These are phyloP conservation scores for Marasmarcha lunaedactyla DNA, from an alignment of 2,888 invertebrate species.

Conservation along the genomic window DNA sequence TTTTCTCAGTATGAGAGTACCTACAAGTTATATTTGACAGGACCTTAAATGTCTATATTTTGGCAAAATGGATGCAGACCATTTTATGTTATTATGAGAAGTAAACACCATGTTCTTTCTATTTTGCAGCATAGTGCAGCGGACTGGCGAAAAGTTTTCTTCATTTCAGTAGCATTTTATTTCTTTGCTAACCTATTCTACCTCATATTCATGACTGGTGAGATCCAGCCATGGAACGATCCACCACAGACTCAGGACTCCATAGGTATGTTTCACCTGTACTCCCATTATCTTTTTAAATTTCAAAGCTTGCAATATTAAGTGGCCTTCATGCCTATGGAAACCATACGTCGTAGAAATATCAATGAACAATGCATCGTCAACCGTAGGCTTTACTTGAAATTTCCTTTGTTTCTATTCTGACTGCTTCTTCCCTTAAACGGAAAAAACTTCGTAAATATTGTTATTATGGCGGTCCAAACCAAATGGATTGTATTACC, in stretches of 20 bases:
- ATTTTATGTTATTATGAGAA: neutral
- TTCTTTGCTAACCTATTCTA: conserved; percentile 72
- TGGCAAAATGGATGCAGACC: neutral
- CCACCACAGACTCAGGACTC: conserved; percentile 22
- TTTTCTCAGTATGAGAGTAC: neutral
- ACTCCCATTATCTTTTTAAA: neutral
- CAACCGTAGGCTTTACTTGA: neutral
- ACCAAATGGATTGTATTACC: too few relatives aligned
- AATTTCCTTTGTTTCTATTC: too few relatives aligned
- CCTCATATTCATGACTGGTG: conserved; percentile 70
- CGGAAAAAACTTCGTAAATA: too few relatives aligned
- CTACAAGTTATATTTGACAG: neutral
- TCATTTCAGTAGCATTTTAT: conserved; percentile 72
- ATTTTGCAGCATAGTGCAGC: conserved; percentile 54
- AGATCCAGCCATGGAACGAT: conserved; percentile 75
- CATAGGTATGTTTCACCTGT: conserved; percentile 24
- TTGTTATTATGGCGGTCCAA: too few relatives aligned
- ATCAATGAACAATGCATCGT: too few relatives aligned
- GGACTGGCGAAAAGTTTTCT: conserved; percentile 75
- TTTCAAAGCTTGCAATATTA: neutral
- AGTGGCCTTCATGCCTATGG: neutral
- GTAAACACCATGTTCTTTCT: neutral
- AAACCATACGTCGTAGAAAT: too few relatives aligned
- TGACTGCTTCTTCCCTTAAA: too few relatives aligned
- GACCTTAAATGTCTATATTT: neutral